Conservation (phyloP, 2,797 vertebrate species). For the Leucoraja ocellata region DNA sequence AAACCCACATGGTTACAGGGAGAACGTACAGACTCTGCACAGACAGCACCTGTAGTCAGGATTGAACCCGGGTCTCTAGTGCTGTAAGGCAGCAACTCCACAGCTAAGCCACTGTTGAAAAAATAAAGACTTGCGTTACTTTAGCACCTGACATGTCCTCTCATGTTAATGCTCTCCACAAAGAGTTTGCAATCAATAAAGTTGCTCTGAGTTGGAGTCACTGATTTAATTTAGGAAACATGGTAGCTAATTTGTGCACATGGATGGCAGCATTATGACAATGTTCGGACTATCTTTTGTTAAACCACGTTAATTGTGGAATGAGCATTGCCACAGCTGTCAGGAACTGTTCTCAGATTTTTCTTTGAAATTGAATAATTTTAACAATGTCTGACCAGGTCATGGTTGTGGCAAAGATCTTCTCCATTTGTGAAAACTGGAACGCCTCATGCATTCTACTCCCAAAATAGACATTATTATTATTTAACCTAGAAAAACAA, state of each 20-base stretch:
- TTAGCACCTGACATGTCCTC: not conserved
- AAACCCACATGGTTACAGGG: no score
- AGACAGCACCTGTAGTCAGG: no score
- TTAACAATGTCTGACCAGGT: not conserved
- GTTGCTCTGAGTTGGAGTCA: not conserved
- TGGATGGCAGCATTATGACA: no score
- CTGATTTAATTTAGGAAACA: not conserved
- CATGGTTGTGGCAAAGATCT: not conserved
- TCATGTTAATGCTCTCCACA: not conserved
- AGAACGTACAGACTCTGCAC: no score
- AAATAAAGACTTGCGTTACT: not conserved
- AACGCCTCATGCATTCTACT: not conserved
- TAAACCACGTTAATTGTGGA: no score
- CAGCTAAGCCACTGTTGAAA: no score
- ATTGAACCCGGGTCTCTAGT: no score
- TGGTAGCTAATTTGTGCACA: no score
- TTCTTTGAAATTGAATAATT: not conserved
- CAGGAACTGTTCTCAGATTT: no score
- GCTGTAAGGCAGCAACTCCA: no score
- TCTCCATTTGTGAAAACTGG: not conserved
- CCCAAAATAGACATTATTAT: slow-evolving; percentile 29
- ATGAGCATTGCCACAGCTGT: no score
- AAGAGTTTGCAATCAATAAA: not conserved
- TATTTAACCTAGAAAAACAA: slow-evolving; percentile 10
- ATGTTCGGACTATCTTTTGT: no score